A percentile compares a stretch with the other conserved stretches of the same genome.
phyloP scores from a whole-genome alignment of 2,888 invertebrate genomes.

The Antitype chi region DNA sequence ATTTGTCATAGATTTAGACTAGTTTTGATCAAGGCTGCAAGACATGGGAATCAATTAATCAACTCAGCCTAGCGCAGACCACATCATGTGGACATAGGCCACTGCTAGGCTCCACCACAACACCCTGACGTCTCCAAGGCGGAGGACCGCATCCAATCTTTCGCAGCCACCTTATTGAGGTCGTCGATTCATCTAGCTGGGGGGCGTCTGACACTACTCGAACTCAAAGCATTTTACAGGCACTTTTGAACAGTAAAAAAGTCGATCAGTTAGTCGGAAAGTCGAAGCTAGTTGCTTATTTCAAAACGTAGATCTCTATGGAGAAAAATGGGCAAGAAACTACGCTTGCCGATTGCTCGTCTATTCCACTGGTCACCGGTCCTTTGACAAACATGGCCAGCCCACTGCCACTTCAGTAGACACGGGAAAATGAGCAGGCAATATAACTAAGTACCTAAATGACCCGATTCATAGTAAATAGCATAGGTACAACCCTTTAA shows the following conservation, averaged over 20 bases:
- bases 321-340: too few relatives aligned
- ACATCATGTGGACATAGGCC: background rate
- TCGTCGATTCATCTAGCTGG: background rate
- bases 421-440: background rate
- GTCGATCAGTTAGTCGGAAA: too few relatives aligned
- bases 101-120: background rate
- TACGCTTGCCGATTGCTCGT: background rate
- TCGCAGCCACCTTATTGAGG: background rate
- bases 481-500: too few relatives aligned
- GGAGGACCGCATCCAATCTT: background rate
- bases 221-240: too few relatives aligned
- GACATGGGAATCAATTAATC: background rate
- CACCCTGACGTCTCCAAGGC: background rate
- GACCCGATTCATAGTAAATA: background rate
- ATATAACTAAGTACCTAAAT: background rate
- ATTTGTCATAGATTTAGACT: background rate
- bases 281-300: too few relatives aligned
- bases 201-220: background rate
- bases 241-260: too few relatives aligned
- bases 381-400: background rate
- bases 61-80: background rate
- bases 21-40: background rate
- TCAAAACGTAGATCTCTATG: too few relatives aligned
- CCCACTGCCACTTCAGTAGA: background rate
- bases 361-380: background rate